A percentile compares a stretch with the other conserved stretches of the same genome.
These are phyloP conservation scores for Phaonia tiefii DNA, from an alignment of 2,888 invertebrate species.

Conservation along the genomic window DNA sequence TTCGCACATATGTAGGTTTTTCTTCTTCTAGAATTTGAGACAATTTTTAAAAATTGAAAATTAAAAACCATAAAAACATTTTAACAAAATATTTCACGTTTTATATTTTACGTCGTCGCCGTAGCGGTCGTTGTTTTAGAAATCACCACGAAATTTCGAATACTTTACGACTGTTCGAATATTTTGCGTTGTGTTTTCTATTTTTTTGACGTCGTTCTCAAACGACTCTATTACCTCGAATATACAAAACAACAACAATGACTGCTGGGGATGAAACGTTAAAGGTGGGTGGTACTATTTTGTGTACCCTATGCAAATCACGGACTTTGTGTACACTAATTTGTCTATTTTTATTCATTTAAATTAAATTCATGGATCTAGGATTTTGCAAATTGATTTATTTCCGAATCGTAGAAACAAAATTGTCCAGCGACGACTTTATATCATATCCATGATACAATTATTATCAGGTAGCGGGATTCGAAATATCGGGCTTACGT, in stretches of 20 bases:
- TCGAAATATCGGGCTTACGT: no score
- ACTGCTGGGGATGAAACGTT: conserved; percentile 33
- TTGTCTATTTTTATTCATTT: no score
- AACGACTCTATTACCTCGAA: conserved; percentile 48
- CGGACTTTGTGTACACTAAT: no score
- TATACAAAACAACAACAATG: conserved; percentile 33
- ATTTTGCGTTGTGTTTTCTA: conserved; percentile 55
- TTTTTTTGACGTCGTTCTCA: conserved; percentile 47
- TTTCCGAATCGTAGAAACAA: no score
- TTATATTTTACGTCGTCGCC: conserved; percentile 4
- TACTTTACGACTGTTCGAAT: conserved; percentile 42
- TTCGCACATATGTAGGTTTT: not conserved
- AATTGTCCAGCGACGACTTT: no score
- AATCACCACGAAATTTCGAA: conserved; percentile 50
- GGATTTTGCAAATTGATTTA: no score
- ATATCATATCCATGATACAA: no score
- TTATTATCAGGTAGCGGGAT: no score
- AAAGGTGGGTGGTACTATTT: conserved; percentile 4
- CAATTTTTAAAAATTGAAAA: conserved; percentile 2
- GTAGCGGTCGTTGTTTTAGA: conserved; percentile 53
- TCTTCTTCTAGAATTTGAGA: not conserved
- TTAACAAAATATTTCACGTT: conserved; percentile 27
- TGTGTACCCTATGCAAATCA: no score
- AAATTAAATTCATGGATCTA: no score
- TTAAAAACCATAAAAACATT: conserved; percentile 31